phyloP scores from a whole-genome alignment of 2,113 vertebrate genomes.

The Limnothrissa miodon region DNA sequence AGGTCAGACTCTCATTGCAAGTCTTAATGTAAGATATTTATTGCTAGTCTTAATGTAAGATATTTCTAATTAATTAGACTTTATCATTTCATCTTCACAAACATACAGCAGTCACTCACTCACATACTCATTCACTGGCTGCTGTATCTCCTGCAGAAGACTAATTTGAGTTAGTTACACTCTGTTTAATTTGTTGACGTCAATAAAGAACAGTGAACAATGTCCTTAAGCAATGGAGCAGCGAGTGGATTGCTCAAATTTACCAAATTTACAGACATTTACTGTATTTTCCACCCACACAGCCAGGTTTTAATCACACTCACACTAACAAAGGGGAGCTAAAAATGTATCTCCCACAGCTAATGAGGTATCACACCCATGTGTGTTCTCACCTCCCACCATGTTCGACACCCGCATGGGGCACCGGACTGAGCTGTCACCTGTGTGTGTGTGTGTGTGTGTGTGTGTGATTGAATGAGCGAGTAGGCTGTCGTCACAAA shows the following conservation, averaged over 20 bases:
- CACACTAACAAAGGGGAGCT: not conserved
- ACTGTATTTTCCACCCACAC: not conserved
- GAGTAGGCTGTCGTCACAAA: slow-evolving; percentile 48
- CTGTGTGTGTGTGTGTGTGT: not conserved
- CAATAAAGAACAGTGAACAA: not conserved
- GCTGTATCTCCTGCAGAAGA: not conserved
- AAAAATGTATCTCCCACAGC: not conserved
- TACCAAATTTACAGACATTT: not conserved
- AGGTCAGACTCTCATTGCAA: no score
- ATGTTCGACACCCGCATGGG: slow-evolving; percentile 44
- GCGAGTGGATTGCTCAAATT: not conserved
- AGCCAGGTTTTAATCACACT: not conserved
- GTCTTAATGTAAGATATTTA: no score
- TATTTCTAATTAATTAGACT: not conserved
- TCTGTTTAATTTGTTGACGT: not conserved
- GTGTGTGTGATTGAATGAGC: not conserved
- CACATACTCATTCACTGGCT: not conserved
- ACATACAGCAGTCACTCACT: not conserved
- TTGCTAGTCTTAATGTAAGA: not conserved
- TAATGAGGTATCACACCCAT: not conserved
- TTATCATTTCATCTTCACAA: not conserved
- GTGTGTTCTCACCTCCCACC: slow-evolving; percentile 29
- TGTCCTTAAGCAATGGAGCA: not conserved
- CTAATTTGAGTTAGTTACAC: not conserved
- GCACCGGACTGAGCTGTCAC: slow-evolving; percentile 50